phyloP scores from a whole-genome alignment of 2,113 vertebrate genomes.

The Ondatra zibethicus region DNA sequence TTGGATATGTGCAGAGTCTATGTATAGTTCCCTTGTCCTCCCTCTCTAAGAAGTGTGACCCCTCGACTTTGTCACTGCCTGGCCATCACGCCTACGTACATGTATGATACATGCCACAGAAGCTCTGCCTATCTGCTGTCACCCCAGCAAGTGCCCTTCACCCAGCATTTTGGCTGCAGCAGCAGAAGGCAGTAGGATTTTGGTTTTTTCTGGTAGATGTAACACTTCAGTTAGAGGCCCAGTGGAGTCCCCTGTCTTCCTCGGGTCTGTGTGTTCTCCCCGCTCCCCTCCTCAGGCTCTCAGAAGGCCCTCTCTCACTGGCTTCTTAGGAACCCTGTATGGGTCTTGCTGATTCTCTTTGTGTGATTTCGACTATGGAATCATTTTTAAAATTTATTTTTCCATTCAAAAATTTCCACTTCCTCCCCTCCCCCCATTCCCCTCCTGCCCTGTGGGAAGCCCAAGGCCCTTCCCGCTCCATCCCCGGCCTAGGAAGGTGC shows the following conservation, averaged over 20 bases:
- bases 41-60: not conserved
- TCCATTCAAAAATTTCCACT: no score
- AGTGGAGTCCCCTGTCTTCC: accelerated
- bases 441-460: no score
- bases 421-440: no score
- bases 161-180: not conserved
- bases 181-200: not conserved
- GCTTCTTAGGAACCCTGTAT: not conserved
- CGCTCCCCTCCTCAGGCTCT: not conserved
- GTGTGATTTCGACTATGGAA: not conserved
- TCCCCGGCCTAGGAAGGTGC: no score
- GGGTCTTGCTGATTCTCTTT: not conserved
- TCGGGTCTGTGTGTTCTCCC: accelerated
- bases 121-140: not conserved
- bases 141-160: not conserved
- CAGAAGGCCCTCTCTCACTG: not conserved
- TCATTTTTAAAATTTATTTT: not conserved
- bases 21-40: accelerated
- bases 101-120: not conserved
- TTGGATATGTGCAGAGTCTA: not conserved
- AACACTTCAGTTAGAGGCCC: not conserved
- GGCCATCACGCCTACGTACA: accelerated
- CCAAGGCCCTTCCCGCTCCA: no score
- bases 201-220: no score
- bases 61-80: not conserved